Base-by-base conservation (phyloP, 2,888 invertebrate species). In the Salpingus planirostris region DNA sequence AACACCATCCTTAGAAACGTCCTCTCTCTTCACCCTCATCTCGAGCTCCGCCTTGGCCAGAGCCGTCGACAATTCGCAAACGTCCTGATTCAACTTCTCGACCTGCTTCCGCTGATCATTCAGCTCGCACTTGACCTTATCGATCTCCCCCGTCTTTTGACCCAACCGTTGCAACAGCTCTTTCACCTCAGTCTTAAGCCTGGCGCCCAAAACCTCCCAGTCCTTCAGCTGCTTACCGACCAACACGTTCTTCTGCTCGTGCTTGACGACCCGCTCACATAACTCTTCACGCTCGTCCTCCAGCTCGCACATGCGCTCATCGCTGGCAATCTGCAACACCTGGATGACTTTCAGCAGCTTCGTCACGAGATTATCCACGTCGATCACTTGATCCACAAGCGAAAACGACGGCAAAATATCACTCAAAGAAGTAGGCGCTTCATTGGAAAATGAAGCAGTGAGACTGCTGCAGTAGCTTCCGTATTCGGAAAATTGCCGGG, bases 311-410 rank as follows among this genome's bases (percentile, higher is more conserved):
- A 78, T 75, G 50, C 75, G 76, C 29, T 74, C 76, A 40, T 78
- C 74, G 50, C 77, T 79, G 54, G 82, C 80, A 49, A 78, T 66
- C 54, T 80, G 78, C 50, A 85, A 76, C 47, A 84, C 82, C 38
- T 81, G 71, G 52, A 80, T 65, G 10, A 80, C 78, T 62, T 80
- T 80, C 31, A 84, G 66, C 50, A 87, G 65, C 56, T 80, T 80
- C 7, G 82, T 78, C 8, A 86, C 74, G 22, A 81, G 67, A 60
- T 78, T 79, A 64, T 86, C 86, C 11, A 80, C 80, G 41, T 80
- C 78, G 32, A 80, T 80, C 10, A 80, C 79, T 67, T 81, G 80
- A 60, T 81, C 80, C 12, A 80, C 76, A 15, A 80, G 67, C 24
- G 76, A 70, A 39, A 73, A 70, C 3, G 71, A 69, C 3, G 73